Evolutionary conservation across 1,140 invertebrate genomes (phyloP).

Genomic region (Drosophila rufa): DNA sequence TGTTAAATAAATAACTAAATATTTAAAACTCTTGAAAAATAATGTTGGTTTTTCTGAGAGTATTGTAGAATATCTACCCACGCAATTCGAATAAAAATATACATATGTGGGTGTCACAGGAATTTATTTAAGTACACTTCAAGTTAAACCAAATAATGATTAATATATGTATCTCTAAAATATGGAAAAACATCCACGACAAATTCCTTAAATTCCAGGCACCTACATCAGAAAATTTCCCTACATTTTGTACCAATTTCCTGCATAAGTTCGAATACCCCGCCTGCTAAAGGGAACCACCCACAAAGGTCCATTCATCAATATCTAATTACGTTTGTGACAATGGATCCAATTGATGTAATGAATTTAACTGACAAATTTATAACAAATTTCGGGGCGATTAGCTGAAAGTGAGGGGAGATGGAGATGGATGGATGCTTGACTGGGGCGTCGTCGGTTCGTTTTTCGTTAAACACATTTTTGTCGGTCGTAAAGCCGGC

Average conservation of each 20-base stretch:
- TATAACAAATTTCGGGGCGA: constrained; percentile 51
- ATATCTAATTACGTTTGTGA: constrained; percentile 55
- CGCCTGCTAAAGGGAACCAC: constrained; percentile 1
- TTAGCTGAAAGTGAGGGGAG: constrained; percentile 39
- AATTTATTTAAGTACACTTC: neutral
- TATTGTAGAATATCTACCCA: neutral
- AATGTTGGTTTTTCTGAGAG: neutral
- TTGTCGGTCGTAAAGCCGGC: constrained; percentile 60
- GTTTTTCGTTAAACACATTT: constrained; percentile 62
- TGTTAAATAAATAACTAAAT: neutral
- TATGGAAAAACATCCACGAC: accelerated
- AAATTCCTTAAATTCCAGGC: neutral
- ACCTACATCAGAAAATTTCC: too few species aligned
- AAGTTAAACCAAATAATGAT: neutral
- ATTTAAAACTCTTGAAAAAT: neutral
- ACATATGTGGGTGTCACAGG: neutral
- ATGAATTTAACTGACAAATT: constrained; percentile 62
- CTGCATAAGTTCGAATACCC: neutral
- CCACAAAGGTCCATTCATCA: constrained; percentile 52
- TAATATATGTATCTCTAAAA: neutral
- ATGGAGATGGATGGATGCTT: constrained; percentile 5
- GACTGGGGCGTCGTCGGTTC: constrained; percentile 34
- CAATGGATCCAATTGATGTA: constrained; percentile 45
- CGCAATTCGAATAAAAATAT: neutral
- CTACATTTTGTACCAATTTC: neutral